These are phyloP conservation scores for Podarcis lilfordi DNA, from an alignment of 2,797 vertebrate genomes.

Conservation along the genomic window DNA sequence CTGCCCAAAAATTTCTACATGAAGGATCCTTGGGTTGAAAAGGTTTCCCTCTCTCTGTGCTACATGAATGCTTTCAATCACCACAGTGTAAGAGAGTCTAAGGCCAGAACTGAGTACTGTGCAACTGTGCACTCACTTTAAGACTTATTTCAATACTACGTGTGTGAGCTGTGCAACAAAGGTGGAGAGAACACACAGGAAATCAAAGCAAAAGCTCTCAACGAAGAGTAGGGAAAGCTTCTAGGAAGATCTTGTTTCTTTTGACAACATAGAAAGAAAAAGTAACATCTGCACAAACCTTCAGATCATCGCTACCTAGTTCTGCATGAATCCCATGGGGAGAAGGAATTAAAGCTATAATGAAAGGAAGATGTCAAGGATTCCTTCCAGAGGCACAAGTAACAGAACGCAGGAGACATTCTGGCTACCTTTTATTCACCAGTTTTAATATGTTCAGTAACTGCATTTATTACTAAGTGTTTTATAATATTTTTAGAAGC, in stretches of 20 bases:
- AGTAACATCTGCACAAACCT: background rate
- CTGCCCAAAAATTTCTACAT: too few relatives aligned
- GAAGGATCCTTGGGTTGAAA: too few relatives aligned
- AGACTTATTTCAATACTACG: background rate
- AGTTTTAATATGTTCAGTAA: background rate
- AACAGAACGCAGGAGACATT: background rate
- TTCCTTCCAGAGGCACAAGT: background rate
- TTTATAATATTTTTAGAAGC: constrained; percentile 2
- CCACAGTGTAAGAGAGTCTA: background rate
- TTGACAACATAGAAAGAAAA: background rate
- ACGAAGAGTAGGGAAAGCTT: background rate
- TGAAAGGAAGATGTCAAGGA: background rate
- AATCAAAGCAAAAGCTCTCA: background rate
- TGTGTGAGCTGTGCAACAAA: background rate
- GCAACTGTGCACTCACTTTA: background rate
- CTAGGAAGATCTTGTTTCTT: background rate
- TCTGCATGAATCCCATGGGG: background rate
- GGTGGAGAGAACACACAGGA: too few relatives aligned
- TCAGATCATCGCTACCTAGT: background rate
- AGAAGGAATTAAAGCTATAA: constrained; percentile 9
- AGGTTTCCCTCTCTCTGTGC: too few relatives aligned
- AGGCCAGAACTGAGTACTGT: background rate
- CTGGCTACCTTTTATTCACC: background rate
- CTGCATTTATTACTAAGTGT: constrained; percentile 13
- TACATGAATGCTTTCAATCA: background rate